A percentile compares a stretch with the other conserved stretches of the same genome.
These are phyloP conservation scores for Tetranychus cinnabarinus DNA, from an alignment of 1,140 invertebrate species.

Conservation along the genomic window DNA sequence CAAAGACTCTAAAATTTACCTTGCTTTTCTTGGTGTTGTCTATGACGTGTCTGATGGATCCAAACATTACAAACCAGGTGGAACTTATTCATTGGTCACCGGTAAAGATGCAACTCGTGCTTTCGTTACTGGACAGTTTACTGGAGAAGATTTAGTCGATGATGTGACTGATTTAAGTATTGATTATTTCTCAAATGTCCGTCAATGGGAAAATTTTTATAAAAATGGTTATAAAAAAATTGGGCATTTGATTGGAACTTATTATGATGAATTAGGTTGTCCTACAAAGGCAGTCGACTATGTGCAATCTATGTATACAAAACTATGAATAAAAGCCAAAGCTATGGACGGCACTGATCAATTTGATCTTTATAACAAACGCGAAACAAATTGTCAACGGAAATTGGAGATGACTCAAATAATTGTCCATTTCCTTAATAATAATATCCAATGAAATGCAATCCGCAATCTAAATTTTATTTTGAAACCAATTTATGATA, in stretches of 20 bases:
- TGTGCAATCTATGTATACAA: constrained; percentile 32
- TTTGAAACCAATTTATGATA: too few relatives aligned
- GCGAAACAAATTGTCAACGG: constrained; percentile 28
- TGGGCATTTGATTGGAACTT: constrained; percentile 54
- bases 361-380: constrained; percentile 76
- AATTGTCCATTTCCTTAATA: too few relatives aligned
- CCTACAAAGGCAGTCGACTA: constrained; percentile 39
- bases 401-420: too few relatives aligned
- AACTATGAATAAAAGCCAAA: constrained; percentile 31
- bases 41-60: constrained; percentile 14
- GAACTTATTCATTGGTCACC: constrained; percentile 31
- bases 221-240: constrained; percentile 46
- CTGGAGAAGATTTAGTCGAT: constrained; percentile 43
- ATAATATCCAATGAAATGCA: too few relatives aligned
- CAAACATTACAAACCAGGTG: constrained; percentile 35
- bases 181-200: constrained; percentile 40
- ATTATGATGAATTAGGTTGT: constrained; percentile 49
- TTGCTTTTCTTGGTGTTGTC: constrained; percentile 42
- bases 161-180: constrained; percentile 41
- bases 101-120: constrained; percentile 65
- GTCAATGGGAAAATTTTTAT: constrained; percentile 63
- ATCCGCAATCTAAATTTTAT: too few relatives aligned
- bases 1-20: constrained; percentile 31
- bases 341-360: constrained; percentile 31
- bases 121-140: constrained; percentile 75